Evolutionary conservation across 1,140 invertebrate species (phyloP), one percentile per base, ranked within the genome.

Genomic region (Camponotus floridanus): DNA sequence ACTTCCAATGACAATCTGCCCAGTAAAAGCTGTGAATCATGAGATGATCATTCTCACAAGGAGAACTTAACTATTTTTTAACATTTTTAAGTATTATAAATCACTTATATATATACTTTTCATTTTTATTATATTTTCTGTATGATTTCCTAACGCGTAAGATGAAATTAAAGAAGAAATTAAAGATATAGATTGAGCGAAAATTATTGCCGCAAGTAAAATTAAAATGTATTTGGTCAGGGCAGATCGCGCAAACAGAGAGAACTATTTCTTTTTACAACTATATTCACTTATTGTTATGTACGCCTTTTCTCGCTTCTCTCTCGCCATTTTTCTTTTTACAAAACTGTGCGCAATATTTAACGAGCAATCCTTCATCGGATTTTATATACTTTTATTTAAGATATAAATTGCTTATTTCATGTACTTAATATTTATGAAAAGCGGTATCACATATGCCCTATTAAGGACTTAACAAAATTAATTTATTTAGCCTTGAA

Each of bases 301-400:
- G 7, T n/a, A 61, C 55, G 55, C 79, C 61, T 42, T 31, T 74
- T 42, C 36, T 70, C 31, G 64, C 64, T 80, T 26, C 26, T 13
- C 26, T 74, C 26, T 74, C 57, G 9, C 26, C 18, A 65, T 48
- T 78, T 4, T 64, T 36, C 1, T 76, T 45, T 48, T 42, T 65
- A 55, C 11, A 59, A 78, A 85, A 78, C 9, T 62, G 21, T 85
- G 42, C 73, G 11, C 61, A 51, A 76, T 78, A 85, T 76, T 85
- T 65, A 55, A 65, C 21, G 81, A 62, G 81, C 73, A 64, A 42
- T 33, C 18, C 33, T 57, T 70, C n/a, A 9, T 26, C 5, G 33
- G 6, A 61, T 71, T 70, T 57, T 21, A 42, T 21, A 42, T 33
- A 13, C n/a, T 31, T n/a, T 36, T 67, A 7, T 26, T 8, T 68